Evolutionary conservation across 2,888 invertebrate species (phyloP).

Genomic region (Hydrotaea cyrtoneurina): DNA sequence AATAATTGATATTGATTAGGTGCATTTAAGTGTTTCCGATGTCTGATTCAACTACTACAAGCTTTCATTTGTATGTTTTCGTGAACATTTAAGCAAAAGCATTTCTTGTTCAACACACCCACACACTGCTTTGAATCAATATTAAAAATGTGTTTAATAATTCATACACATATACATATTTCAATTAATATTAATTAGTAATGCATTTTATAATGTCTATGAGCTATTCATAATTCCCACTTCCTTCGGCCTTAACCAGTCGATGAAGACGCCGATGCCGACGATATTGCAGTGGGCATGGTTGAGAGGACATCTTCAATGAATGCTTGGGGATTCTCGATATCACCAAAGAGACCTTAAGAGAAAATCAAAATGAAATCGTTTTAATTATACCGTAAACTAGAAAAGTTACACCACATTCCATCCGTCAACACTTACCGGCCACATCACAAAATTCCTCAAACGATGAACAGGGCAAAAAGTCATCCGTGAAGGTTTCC

Average conservation of each 20-base stretch:
- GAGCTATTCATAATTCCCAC: not conserved
- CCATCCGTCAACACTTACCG: constrained; percentile 81
- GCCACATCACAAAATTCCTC: constrained; percentile 96
- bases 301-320: constrained; percentile 76
- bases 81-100: constrained; percentile 23
- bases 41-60: not conserved
- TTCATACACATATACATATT: not conserved
- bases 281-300: constrained; percentile 75
- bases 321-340: constrained; percentile 79
- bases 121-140: constrained; percentile 6
- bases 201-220: not conserved
- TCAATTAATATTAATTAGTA: constrained; percentile 25
- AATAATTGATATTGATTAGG: constrained; percentile 65
- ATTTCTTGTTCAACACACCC: constrained; percentile 26
- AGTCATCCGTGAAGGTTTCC: constrained; percentile 91
- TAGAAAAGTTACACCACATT: not conserved
- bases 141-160: constrained; percentile 11
- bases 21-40: constrained; percentile 17
- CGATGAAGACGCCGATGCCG: constrained; percentile 32
- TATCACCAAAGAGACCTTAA: constrained; percentile 77
- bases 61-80: not conserved
- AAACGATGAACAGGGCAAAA: constrained; percentile 94
- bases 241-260: constrained; percentile 40
- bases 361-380: constrained; percentile 1
- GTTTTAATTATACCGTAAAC: no score